Evolutionary conservation across 30 jellyfish, hydroid and myxozoan genomes (phyloP), one percentile per base, ranked within the genome.

Genomic region (Hydractinia symbiolongicarpus): DNA sequence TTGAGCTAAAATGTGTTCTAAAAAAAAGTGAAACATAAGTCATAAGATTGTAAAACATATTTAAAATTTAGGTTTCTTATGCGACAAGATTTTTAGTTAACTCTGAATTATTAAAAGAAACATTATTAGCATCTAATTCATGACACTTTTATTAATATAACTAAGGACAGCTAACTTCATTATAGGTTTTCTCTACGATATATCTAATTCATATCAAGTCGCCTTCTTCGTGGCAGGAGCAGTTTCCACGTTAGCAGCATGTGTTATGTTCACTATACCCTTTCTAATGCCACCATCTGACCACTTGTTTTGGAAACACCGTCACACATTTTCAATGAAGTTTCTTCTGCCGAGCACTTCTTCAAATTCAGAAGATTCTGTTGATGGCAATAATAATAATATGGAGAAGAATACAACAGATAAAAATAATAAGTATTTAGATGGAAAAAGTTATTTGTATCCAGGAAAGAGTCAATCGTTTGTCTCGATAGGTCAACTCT

Each of bases 141-240:
- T 30, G 44, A 30, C 44, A 30, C 44, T 30, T 30, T 30, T 30
- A 30, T 0, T 30, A 30, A 30, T 30, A 1, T 30, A 30, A 30
- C 44, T 30, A 30, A 30, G 1, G 44, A 30, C 44, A 30, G 44
- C 44, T 30, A 30, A n/a, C 82, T 50, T 8, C 0, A 11, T 76
- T 87, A 30, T 70, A 93, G 98, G 98, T 52, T 82, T 83, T 66
- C 88, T 93, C 13, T 93, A 93, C 56, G 96, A 87, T 53, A 84
- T 84, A 40, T 93, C 98, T 6, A 68, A 87, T 58, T 93, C 98
- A 7, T 93, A 93, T 72, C 98, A 93, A 77, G 96, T 93, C 49
- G 98, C 98, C 30, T 93, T 93, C 68, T 93, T 86, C 73, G 96
- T 93, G 57, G 94, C 98, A 77, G 98, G 98, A 54, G 98, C 98